Base-by-base conservation (phyloP, 1,140 invertebrate genomes). In the Bombus confusus region DNA sequence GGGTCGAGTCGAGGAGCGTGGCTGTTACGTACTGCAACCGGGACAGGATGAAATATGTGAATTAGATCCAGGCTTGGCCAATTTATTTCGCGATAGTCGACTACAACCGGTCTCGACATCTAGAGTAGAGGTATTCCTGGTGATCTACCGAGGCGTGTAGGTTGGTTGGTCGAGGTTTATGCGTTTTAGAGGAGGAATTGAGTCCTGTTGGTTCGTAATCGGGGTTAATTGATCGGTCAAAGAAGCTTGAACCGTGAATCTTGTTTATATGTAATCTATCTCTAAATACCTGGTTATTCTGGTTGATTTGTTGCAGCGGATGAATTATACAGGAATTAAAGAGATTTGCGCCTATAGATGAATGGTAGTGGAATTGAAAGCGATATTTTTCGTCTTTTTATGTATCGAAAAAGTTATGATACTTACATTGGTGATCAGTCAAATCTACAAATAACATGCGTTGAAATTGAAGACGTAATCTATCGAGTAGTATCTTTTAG, bases 41-140 rank as follows among this genome's bases (percentile, higher is more conserved):
- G 59, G 59, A 76, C 59, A 39, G 72, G 9, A 52, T 76, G 73
- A 83, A 83, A 76, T 76, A 83, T 68, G 72, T 76, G 80, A 75
- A 75, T 75, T 75, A 83, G 41, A 66, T 83, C 25, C 37, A 39
- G 25, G 25, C 15, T 37, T 31, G 25, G 59, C 72, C 52, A 75
- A 64, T 75, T 66, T 66, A 66, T 83, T 66, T 59, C 18, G 39
- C 59, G 41, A 66, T 37, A 43, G 79, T 12, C 66, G 34, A 52
- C 37, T 12, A 72, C 28, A 9, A 59, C 57, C 25, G 74, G 9
- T 10, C 13, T 39, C 41, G 39, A 62, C 52, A 39, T 57, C 6
- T 18, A 22, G 15, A 39, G 6, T 18, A 4, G 34, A 31, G 75
- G 34, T 62, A 59, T 39, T 77, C 57, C 28, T 39, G 10, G 59